Evolutionary conservation across 2,797 vertebrate genomes (phyloP).

Genomic region (Balearica regulorum): DNA sequence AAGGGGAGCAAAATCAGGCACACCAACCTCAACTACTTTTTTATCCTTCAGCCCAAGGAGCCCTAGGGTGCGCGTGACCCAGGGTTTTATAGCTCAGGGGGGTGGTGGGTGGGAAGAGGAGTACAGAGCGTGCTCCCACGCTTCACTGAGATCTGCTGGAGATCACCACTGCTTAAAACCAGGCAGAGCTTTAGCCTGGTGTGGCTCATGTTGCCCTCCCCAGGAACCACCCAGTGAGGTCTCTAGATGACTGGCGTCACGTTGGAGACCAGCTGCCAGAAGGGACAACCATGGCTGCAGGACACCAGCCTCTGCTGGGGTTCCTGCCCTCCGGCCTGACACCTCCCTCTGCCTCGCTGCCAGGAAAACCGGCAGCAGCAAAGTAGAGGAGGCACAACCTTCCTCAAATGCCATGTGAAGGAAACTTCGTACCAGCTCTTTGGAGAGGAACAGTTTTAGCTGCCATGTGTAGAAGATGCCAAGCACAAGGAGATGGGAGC

Average conservation of each 20-base stretch:
- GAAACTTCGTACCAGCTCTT: not conserved
- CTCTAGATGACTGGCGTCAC: not conserved
- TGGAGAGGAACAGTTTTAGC: not conserved
- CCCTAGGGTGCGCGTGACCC: not conserved
- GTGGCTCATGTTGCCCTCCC: not conserved
- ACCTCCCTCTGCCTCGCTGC: not conserved
- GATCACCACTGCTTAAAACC: not conserved
- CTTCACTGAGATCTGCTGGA: not conserved
- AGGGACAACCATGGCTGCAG: not conserved
- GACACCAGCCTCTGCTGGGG: not conserved
- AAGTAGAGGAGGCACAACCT: not conserved
- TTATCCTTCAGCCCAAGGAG: not conserved
- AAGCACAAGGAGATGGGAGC: not conserved
- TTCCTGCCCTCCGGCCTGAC: not conserved
- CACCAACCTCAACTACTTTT: not conserved
- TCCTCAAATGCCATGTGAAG: not conserved
- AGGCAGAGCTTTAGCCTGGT: not conserved
- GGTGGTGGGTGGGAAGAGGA: not conserved
- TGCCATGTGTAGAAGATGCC: accelerated
- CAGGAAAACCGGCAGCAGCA: not conserved
- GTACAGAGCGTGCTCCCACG: not conserved
- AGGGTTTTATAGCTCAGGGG: not conserved
- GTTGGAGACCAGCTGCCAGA: not conserved
- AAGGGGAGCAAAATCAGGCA: not conserved
- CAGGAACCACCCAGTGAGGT: not conserved